A percentile compares a stretch with the other conserved stretches of the same genome.
Conservation (phyloP, 2,797 vertebrate species). For the Gorsachius magnificus region DNA sequence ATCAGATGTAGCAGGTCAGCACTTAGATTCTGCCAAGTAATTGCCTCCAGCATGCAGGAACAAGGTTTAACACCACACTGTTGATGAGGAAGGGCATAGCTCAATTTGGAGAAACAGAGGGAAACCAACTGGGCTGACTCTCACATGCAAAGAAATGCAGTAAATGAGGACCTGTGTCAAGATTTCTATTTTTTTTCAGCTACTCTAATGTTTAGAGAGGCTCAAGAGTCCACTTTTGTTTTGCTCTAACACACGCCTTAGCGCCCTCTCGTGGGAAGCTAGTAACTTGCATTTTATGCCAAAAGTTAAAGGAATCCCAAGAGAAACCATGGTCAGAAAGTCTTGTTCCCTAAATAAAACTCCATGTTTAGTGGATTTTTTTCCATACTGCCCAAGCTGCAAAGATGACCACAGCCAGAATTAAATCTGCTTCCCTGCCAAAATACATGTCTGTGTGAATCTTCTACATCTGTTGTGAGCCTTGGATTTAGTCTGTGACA, state of each 20-base stretch:
- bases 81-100: neutral
- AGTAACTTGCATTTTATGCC: neutral
- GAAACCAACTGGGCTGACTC: neutral
- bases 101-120: neutral
- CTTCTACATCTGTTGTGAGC: neutral
- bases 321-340: neutral
- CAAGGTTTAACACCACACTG: neutral
- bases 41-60: neutral
- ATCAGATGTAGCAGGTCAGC: neutral
- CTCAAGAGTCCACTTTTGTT: neutral
- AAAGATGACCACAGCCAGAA: neutral
- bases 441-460: neutral
- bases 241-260: neutral
- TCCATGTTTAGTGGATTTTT: neutral
- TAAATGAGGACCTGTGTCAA: neutral
- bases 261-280: neutral
- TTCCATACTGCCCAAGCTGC: neutral
- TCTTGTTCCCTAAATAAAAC: neutral
- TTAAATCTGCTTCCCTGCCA: neutral
- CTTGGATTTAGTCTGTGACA: neutral
- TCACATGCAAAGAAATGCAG: neutral
- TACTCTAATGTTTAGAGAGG: neutral
- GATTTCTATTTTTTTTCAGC: neutral
- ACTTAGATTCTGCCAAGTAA: neutral
- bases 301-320: neutral